A percentile compares a stretch with the other conserved stretches of the same genome.
Evolutionary conservation across 2,797 vertebrate species (phyloP).

Genomic region (Rhinogobio ventralis): DNA sequence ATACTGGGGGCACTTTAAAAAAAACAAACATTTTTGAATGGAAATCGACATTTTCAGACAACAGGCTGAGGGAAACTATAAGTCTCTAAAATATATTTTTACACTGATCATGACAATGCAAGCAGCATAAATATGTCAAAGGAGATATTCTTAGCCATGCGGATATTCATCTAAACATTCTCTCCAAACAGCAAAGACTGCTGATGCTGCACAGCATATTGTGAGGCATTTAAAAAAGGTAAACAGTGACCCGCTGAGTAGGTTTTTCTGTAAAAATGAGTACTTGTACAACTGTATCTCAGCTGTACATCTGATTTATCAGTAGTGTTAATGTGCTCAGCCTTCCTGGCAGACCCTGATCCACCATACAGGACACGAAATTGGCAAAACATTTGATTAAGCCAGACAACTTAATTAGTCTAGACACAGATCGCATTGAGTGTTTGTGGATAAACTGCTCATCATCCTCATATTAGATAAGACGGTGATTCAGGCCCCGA

Average conservation of each 20-base stretch:
- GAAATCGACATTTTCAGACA: not conserved
- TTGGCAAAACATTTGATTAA: conserved; percentile 36
- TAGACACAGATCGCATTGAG: conserved; percentile 19
- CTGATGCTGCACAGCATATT: not conserved
- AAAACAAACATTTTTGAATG: not conserved
- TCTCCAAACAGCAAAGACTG: not conserved
- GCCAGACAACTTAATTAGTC: conserved; percentile 34
- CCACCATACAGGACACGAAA: conserved; percentile 19
- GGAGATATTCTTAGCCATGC: conserved; percentile 10
- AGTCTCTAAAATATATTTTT: conserved; percentile 12
- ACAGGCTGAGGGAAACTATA: not conserved
- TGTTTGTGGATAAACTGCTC: conserved; percentile 32
- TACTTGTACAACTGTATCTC: not conserved
- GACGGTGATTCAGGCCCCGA: not conserved
- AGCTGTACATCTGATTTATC: conserved; percentile 31
- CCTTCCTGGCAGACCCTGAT: not conserved
- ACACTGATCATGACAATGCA: not conserved
- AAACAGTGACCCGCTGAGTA: conserved; percentile 22
- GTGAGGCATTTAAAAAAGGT: conserved; percentile 5
- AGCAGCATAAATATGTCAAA: conserved; percentile 5
- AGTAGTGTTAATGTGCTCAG: conserved; percentile 17
- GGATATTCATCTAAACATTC: not conserved
- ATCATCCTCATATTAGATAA: conserved; percentile 36
- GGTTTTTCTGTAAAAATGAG: conserved; percentile 4
- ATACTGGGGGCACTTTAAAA: not conserved